A percentile compares a stretch with the other conserved stretches of the same genome.
phyloP scores from a whole-genome alignment of 2,888 invertebrate genomes.

The Dusona sp. region DNA sequence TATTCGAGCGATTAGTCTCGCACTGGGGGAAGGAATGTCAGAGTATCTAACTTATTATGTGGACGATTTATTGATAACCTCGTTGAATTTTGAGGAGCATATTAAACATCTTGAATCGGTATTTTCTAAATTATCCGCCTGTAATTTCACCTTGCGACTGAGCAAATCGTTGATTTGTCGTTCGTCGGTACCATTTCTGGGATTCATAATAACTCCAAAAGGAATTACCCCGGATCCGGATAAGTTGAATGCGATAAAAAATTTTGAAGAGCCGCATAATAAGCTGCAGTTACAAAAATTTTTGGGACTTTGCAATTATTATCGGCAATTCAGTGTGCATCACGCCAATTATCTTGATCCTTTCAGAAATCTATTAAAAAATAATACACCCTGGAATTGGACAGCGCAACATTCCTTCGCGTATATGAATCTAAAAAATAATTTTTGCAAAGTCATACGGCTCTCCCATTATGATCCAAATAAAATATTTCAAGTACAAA shows the following conservation, averaged over 20 bases:
- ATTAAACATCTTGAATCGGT: slow-evolving; percentile 61
- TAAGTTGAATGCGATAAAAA: slow-evolving; percentile 67
- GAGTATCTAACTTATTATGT: slow-evolving; percentile 74
- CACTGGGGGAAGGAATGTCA: slow-evolving; percentile 72
- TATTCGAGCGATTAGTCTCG: slow-evolving; percentile 65
- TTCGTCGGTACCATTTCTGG: slow-evolving; percentile 45
- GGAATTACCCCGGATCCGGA: slow-evolving; percentile 50
- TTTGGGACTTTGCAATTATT: too few species aligned
- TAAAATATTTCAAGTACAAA: slow-evolving; percentile 59
- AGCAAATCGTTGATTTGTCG: slow-evolving; percentile 70
- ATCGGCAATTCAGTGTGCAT: too few species aligned
- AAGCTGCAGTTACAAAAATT: slow-evolving; percentile 73
- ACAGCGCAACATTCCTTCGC: slow-evolving; percentile 35
- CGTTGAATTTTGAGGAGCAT: slow-evolving; percentile 72
- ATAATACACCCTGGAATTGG: slow-evolving; percentile 65
- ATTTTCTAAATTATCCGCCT: slow-evolving; percentile 41
- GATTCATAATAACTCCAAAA: slow-evolving; percentile 49
- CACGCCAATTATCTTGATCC: too few species aligned
- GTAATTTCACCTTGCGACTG: slow-evolving; percentile 72
- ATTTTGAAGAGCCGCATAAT: slow-evolving; percentile 71
- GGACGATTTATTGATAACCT: slow-evolving; percentile 77
- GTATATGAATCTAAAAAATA: slow-evolving; percentile 61
- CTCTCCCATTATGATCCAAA: slow-evolving; percentile 57
- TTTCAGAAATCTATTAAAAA: too few species aligned
- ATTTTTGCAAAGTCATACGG: slow-evolving; percentile 49